Evolutionary conservation across 2,113 vertebrate species (phyloP).

Genomic region (Oreochromis spilurus): DNA sequence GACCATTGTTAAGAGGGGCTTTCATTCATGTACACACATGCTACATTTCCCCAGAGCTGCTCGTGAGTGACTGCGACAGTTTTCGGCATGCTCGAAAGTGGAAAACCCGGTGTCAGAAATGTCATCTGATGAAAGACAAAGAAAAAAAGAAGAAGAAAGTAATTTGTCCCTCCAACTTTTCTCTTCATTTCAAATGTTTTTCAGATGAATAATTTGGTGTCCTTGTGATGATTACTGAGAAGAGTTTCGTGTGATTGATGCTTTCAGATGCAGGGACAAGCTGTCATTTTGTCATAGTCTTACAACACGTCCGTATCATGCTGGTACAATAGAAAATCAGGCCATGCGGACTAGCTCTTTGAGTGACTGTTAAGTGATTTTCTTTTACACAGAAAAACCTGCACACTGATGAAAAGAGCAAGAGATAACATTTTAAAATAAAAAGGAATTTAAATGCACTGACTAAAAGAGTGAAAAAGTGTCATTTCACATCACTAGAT

Average conservation of each 20-base stretch:
- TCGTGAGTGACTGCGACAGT: neutral
- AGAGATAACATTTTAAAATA: neutral
- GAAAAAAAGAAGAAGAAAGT: neutral
- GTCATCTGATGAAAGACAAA: neutral
- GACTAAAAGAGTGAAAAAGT: neutral
- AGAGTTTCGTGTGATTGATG: neutral
- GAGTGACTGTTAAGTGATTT: neutral
- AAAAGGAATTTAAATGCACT: neutral
- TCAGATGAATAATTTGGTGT: slow-evolving; percentile 23
- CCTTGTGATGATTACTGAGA: neutral
- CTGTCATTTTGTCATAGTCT: neutral
- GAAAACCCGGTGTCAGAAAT: neutral
- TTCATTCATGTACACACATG: slow-evolving; percentile 3
- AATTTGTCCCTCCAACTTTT: neutral
- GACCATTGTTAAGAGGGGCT: slow-evolving; percentile 28
- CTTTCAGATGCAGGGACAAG: slow-evolving; percentile 4
- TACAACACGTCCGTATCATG: neutral
- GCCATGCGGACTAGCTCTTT: neutral
- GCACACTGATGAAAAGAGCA: neutral
- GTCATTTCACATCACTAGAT: neutral
- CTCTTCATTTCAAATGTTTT: neutral
- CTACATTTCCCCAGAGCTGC: neutral
- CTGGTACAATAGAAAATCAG: neutral
- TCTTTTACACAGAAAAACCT: neutral
- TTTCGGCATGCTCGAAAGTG: neutral